A percentile compares a stretch with the other conserved stretches of the same genome.
Evolutionary conservation across 2,888 invertebrate species (phyloP).

Genomic region (Apodemia zela): DNA sequence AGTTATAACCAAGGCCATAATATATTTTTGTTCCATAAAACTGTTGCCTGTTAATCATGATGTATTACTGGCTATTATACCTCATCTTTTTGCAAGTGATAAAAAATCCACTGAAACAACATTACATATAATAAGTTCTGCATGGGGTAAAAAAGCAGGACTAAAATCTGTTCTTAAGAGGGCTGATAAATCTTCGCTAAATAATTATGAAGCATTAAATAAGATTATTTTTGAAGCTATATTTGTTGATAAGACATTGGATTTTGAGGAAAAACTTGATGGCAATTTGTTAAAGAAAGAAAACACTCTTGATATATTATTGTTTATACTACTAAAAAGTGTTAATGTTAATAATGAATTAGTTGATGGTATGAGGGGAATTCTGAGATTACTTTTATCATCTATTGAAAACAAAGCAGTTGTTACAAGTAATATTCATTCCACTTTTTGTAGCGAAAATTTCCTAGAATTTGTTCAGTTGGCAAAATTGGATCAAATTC

Average conservation of each 20-base stretch:
- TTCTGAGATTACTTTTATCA: constrained; percentile 48
- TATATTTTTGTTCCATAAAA: constrained; percentile 66
- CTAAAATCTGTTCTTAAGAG: constrained; percentile 41
- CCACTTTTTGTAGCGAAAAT: constrained; percentile 47
- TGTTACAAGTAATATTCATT: constrained; percentile 45
- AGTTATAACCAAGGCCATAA: constrained; percentile 59
- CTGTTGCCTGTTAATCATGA: constrained; percentile 74
- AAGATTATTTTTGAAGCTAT: constrained; percentile 53
- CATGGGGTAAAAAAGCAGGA: constrained; percentile 59
- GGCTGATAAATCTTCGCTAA: constrained; percentile 39
- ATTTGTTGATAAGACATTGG: constrained; percentile 46
- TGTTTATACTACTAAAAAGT: constrained; percentile 66
- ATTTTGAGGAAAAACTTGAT: constrained; percentile 52
- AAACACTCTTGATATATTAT: constrained; percentile 53
- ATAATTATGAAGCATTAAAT: constrained; percentile 45
- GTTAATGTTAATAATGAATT: constrained; percentile 57
- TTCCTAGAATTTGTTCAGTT: constrained; percentile 53
- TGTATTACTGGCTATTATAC: constrained; percentile 80
- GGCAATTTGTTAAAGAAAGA: constrained; percentile 48
- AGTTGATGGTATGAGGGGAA: constrained; percentile 25
- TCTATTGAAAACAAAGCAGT: constrained; percentile 59
- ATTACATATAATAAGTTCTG: constrained; percentile 54
- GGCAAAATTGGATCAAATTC: constrained; percentile 66
- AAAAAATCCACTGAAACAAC: constrained; percentile 47
- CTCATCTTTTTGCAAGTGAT: constrained; percentile 81